These are phyloP conservation scores for Lordiphosa mommai DNA, from an alignment of 1,140 invertebrate genomes.

Conservation along the genomic window DNA sequence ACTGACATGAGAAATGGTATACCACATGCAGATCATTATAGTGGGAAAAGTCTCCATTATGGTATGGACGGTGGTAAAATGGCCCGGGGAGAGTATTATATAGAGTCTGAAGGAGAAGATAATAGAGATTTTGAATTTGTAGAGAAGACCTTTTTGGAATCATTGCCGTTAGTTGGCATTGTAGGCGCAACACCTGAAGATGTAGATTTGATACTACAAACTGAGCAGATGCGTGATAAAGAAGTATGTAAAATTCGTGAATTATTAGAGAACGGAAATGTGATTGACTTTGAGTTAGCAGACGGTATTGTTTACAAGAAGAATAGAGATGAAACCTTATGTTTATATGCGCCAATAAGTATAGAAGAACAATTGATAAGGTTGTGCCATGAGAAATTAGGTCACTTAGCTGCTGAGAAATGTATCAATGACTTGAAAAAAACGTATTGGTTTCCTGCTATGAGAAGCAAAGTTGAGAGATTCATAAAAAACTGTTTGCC, in stretches of 20 bases:
- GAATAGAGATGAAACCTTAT: no score
- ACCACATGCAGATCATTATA: not conserved
- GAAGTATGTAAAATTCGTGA: constrained; percentile 1
- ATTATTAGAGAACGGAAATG: not conserved
- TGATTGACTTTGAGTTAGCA: not conserved
- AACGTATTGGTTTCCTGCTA: no score
- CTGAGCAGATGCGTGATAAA: not conserved
- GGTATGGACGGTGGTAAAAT: not conserved
- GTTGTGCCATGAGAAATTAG: no score
- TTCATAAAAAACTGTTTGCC: no score
- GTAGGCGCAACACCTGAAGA: not conserved
- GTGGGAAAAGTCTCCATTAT: not conserved
- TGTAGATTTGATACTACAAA: constrained; percentile 5
- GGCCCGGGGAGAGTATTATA: not conserved
- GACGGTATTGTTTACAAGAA: not conserved
- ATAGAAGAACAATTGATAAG: no score
- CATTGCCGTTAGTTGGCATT: not conserved
- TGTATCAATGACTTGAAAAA: no score
- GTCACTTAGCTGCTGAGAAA: no score
- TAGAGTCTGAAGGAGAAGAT: no score
- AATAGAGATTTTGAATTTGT: not conserved
- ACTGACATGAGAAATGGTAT: not conserved
- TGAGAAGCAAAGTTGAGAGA: no score
- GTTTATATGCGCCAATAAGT: no score
- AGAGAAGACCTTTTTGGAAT: not conserved